Percentiles rank a stretch among this genome's conserved stretches.
Conservation (phyloP, 2,888 invertebrate genomes). For the Gerris lacustris region DNA sequence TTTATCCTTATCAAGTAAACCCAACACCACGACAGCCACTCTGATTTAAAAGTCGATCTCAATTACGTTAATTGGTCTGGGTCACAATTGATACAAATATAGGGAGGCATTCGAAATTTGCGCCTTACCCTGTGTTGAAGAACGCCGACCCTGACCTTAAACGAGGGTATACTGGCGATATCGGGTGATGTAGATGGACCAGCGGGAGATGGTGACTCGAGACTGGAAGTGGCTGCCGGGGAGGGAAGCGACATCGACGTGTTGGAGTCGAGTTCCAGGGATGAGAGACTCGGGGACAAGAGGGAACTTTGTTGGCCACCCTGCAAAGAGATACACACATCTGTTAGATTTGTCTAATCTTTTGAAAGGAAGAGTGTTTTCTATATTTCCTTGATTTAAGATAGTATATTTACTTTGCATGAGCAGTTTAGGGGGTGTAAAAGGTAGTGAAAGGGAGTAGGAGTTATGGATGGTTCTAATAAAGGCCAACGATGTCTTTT, state of each 20-base stretch:
- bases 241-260: conserved; percentile 66
- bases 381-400: background rate
- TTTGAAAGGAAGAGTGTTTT: background rate
- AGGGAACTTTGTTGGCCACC: conserved; percentile 26
- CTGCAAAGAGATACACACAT: background rate
- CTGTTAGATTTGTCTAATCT: background rate
- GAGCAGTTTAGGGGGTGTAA: background rate
- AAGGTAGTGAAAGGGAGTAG: background rate
- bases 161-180: conserved; percentile 44
- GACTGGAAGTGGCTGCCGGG: conserved; percentile 53
- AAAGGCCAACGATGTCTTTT: no score
- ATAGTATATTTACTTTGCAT: background rate
- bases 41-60: no score
- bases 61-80: no score
- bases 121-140: conserved; percentile 72
- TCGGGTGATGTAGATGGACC: conserved; percentile 38
- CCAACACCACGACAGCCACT: no score
- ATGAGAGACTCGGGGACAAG: conserved; percentile 34
- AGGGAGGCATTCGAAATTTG: no score
- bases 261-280: conserved; percentile 54
- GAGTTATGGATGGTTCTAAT: background rate
- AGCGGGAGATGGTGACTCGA: conserved; percentile 29
- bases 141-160: conserved; percentile 52
- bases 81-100: no score
- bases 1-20: no score